phyloP scores from a whole-genome alignment of 1,140 invertebrate species.

The Magallana angulata region DNA sequence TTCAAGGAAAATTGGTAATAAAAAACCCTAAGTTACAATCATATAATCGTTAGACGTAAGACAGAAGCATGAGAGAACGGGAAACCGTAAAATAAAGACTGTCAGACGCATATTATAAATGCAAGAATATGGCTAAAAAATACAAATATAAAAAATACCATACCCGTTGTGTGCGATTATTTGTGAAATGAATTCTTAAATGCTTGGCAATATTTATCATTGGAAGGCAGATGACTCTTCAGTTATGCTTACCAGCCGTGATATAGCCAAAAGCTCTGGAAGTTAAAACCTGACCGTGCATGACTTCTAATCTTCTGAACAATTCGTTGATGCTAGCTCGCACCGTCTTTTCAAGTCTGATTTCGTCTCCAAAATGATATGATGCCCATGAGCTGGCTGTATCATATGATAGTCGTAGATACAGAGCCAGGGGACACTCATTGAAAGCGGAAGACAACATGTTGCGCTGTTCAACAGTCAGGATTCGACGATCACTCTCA shows the following conservation, averaged over 20 bases:
- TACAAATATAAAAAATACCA: too few species aligned
- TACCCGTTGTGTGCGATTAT: too few species aligned
- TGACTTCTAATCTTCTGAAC: slow-evolving; percentile 70
- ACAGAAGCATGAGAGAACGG: too few species aligned
- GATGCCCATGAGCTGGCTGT: slow-evolving; percentile 72
- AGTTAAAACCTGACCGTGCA: slow-evolving; percentile 73
- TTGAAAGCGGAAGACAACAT: slow-evolving; percentile 65
- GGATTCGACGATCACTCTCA: slow-evolving; percentile 48
- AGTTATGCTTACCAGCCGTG: slow-evolving; percentile 62
- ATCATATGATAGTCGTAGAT: slow-evolving; percentile 74
- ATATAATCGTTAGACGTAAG: too few species aligned
- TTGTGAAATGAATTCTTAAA: too few species aligned
- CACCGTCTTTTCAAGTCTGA: slow-evolving; percentile 65
- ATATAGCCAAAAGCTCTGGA: slow-evolving; percentile 71
- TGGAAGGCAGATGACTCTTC: too few species aligned
- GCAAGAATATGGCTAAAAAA: too few species aligned
- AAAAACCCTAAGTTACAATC: too few species aligned
- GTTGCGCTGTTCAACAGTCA: slow-evolving; percentile 67
- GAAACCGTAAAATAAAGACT: too few species aligned
- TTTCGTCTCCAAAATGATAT: slow-evolving; percentile 55
- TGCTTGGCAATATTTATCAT: too few species aligned
- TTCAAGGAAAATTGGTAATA: not conserved
- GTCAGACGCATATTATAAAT: too few species aligned
- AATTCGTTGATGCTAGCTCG: slow-evolving; percentile 70
- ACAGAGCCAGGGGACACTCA: slow-evolving; percentile 73